Conservation (phyloP, 2,888 invertebrate genomes). For the Spicauda simplicius region DNA sequence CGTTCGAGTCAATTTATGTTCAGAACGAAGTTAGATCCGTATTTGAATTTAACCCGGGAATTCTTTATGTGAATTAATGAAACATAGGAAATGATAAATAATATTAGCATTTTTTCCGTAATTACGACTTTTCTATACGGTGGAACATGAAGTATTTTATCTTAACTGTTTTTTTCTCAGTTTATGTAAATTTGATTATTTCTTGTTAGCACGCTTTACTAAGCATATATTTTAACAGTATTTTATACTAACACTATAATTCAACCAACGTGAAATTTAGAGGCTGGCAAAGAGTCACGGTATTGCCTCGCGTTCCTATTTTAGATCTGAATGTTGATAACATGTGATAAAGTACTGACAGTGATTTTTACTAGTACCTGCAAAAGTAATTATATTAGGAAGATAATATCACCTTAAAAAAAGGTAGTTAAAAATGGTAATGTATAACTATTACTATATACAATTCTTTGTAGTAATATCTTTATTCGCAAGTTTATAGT, state of each 20-base stretch:
- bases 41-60: conserved; percentile 14
- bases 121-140: no score
- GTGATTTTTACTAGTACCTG: background rate
- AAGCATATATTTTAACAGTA: no score
- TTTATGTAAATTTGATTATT: no score
- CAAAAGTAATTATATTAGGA: background rate
- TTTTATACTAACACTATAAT: background rate
- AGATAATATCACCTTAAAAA: background rate
- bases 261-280: background rate
- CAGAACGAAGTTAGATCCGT: conserved; percentile 16
- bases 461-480: no score
- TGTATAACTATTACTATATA: background rate
- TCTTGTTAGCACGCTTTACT: no score
- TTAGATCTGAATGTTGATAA: background rate
- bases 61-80: background rate
- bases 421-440: background rate
- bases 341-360: background rate
- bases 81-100: background rate
- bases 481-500: no score
- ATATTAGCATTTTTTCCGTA: no score
- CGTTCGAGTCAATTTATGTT: conserved; percentile 1
- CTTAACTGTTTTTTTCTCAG: no score
- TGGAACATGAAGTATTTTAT: no score
- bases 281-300: background rate
- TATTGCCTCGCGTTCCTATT: background rate